These are phyloP conservation scores for Vicugna pacos DNA, from an alignment of 2,113 vertebrate species.

Conservation along the genomic window DNA sequence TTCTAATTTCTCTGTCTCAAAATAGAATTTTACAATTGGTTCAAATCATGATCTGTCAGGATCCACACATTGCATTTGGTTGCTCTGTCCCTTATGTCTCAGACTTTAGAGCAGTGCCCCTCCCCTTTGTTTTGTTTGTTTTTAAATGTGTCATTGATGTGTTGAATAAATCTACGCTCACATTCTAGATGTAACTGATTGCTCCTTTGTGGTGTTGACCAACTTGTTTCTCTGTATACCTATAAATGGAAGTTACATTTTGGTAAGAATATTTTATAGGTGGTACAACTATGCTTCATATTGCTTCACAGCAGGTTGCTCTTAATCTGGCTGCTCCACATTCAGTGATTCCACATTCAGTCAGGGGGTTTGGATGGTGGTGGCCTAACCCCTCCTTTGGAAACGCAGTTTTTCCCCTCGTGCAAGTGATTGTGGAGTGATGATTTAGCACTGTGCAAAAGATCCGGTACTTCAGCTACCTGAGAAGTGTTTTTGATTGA, in stretches of 20 bases:
- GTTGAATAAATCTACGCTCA: not conserved
- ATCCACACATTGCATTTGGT: not conserved
- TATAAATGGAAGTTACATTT: not conserved
- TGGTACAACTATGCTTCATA: not conserved
- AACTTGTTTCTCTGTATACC: not conserved
- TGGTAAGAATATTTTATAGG: not conserved
- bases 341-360: not conserved
- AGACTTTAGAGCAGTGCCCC: not conserved
- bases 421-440: not conserved
- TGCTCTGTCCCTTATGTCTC: not conserved
- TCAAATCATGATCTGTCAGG: not conserved
- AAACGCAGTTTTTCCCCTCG: not conserved
- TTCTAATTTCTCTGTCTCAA: not conserved
- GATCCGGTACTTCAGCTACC: not conserved
- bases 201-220: not conserved
- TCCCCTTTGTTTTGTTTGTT: not conserved
- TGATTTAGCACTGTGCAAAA: not conserved
- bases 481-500: not conserved
- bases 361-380: not conserved
- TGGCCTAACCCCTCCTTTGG: not conserved
- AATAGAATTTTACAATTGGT: not conserved
- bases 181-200: not conserved
- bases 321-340: not conserved
- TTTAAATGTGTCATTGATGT: not conserved
- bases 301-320: not conserved